Base-by-base conservation (phyloP, 2,888 invertebrate genomes). In the Ochropleura plecta region DNA sequence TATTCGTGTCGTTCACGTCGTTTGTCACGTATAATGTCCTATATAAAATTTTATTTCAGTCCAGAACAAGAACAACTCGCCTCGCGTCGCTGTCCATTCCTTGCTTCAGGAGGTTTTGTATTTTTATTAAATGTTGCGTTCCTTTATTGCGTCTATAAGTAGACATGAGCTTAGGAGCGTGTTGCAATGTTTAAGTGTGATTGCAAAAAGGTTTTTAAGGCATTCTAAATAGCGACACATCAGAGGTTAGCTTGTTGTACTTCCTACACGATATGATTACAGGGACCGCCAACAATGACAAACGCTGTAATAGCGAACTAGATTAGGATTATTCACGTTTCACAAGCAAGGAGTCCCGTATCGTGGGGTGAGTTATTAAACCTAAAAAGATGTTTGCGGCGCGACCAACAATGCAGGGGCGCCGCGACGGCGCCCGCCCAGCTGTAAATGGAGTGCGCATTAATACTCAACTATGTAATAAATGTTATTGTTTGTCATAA, bases 401-500 rank as follows among this genome's bases (percentile, higher is more conserved):
- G 80, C 88, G 83, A 83, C 70, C 91, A 90, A 93, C 92, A 92
- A 91, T 90, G 89, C 90, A 86, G 91, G 90, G 90, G 88, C 88
- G 93, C 90, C 92, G 82, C 88, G 85, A 86, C 88, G 94, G 90
- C 95, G 93, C 92, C 93, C 91, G 89, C 91, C 90, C 91, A 91
- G 90, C 93, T 93, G 92, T 94, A 95, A 95, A 95, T 94, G 93
- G 92, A 94, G 90, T 93, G 89, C 92, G 92, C 94, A 94, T 95
- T 95, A 95, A 96, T 95, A 94, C 93, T 91, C 92, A 91, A 95
- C 94, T 94, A 94, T 93, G 94, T 93, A 94, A 95, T 96, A 95
- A 95, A 95, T 95, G 95, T 95, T 96, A 95, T 96, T 95, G 95
- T 95, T 95, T 94, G 94, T 93, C 94, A 94, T 95, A 95, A 95